Conservation (phyloP, 1,140 invertebrate species). For the Drosophila pachea region DNA sequence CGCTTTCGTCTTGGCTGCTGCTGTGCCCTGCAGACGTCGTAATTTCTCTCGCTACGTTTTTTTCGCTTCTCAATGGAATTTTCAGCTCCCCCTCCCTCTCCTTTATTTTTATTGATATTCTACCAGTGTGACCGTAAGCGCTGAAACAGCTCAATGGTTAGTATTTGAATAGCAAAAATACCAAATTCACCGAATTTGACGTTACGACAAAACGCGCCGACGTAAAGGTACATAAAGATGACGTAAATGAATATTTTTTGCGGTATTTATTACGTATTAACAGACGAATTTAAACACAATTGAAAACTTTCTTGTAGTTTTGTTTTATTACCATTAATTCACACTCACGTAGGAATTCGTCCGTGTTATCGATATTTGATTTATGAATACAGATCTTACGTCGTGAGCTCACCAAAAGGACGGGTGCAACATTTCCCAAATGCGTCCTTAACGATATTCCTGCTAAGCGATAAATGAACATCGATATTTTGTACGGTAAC, state of each 20-base stretch:
- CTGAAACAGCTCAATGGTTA: constrained; percentile 9
- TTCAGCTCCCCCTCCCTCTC: constrained; percentile 52
- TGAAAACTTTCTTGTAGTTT: not conserved
- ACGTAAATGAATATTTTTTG: not conserved
- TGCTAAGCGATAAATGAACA: not conserved
- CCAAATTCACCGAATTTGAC: not conserved
- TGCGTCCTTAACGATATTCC: too few species aligned
- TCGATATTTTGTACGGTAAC: not conserved
- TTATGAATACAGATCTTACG: too few species aligned
- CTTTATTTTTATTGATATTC: constrained; percentile 54
- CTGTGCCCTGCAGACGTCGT: constrained; percentile 59
- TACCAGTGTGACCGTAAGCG: constrained; percentile 38
- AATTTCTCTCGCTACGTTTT: constrained; percentile 68
- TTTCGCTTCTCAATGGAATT: constrained; percentile 65
- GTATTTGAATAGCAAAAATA: constrained; percentile 24
- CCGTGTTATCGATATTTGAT: too few species aligned
- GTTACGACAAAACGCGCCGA: constrained; percentile 10
- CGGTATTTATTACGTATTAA: not conserved
- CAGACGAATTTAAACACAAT: not conserved
- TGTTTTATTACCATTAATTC: not conserved
- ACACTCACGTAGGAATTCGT: too few species aligned
- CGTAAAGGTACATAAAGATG: constrained; percentile 14
- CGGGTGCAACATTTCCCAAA: too few species aligned
- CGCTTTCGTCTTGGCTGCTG: constrained; percentile 42
- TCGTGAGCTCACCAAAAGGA: too few species aligned